Percentiles rank a stretch among this genome's conserved stretches.
phyloP scores from a whole-genome alignment of 1,140 invertebrate species.

The Nymphalis io region DNA sequence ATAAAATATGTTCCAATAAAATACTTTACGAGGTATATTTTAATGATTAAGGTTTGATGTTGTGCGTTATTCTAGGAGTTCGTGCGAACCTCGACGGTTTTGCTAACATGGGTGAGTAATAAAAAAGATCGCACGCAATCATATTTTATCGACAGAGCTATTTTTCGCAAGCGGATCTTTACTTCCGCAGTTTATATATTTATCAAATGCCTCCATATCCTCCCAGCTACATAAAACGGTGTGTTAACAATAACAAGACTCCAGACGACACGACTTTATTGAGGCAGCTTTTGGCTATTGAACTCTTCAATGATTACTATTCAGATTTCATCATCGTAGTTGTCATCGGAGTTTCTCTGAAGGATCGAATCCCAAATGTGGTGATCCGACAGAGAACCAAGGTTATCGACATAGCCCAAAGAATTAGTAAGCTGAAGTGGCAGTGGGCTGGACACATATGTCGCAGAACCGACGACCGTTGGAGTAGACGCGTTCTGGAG shows the following conservation, averaged over 20 bases:
- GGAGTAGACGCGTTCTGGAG: no score
- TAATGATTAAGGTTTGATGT: slow-evolving; percentile 5
- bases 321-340: background rate
- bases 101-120: slow-evolving; percentile 43
- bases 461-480: no score
- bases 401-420: no score
- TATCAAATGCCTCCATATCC: slow-evolving; percentile 51
- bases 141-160: slow-evolving; percentile 70
- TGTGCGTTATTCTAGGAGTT: slow-evolving; percentile 8
- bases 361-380: no score
- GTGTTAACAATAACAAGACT: slow-evolving; percentile 58
- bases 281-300: slow-evolving; percentile 14
- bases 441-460: no score
- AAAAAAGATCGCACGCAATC: slow-evolving; percentile 63
- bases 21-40: background rate
- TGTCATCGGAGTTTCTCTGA: no score
- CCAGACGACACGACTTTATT: slow-evolving; percentile 11
- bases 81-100: slow-evolving; percentile 11
- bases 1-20: background rate
- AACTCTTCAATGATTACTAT: background rate
- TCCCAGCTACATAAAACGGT: slow-evolving; percentile 53
- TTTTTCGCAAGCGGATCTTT: slow-evolving; percentile 55
- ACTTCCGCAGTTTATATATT: slow-evolving; percentile 22
- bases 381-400: no score
- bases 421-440: no score